Percentiles rank a stretch among this genome's conserved stretches.
These are phyloP conservation scores for Incurvaria masculella DNA, from an alignment of 2,888 invertebrate genomes.

Conservation along the genomic window DNA sequence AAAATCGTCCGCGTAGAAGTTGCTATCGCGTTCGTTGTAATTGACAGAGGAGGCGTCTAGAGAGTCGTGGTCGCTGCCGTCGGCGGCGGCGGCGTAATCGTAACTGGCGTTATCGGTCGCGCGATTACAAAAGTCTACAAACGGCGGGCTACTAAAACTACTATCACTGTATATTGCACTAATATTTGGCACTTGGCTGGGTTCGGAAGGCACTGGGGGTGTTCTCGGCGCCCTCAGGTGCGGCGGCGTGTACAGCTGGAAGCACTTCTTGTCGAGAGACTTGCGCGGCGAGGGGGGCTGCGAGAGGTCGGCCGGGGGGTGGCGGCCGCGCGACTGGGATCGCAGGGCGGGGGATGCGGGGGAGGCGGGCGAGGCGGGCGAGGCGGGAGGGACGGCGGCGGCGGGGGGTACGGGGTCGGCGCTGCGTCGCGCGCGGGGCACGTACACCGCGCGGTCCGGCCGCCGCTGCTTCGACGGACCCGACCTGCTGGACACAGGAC, in stretches of 20 bases:
- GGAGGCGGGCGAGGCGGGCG: constrained; percentile 70
- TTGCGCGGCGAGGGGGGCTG: constrained; percentile 38
- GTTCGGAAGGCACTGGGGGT: constrained; percentile 33
- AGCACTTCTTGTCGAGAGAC: constrained; percentile 42
- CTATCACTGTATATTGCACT: constrained; percentile 35
- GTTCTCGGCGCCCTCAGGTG: constrained; percentile 39
- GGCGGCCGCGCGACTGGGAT: too few species aligned
- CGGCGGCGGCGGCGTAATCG: not conserved
- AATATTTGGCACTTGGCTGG: constrained; percentile 52
- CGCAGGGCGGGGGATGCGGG: constrained; percentile 61
- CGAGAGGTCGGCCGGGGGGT: constrained; percentile 36
- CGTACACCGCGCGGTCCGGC: constrained; percentile 77
- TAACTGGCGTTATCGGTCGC: not conserved
- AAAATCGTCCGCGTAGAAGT: not conserved
- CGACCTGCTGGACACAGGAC: constrained; percentile 30
- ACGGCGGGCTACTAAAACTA: not conserved
- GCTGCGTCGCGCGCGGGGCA: constrained; percentile 65
- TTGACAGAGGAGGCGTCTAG: not conserved
- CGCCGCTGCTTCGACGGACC: constrained; percentile 53
- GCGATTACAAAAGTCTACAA: constrained; percentile 29
- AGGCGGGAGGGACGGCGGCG: constrained; percentile 8
- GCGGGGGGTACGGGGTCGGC: constrained; percentile 23
- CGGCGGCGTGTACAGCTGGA: constrained; percentile 52
- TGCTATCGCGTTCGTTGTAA: not conserved
- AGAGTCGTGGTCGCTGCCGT: not conserved